Evolutionary conservation across 2,888 invertebrate species (phyloP), one percentile per base, ranked within the genome.

Genomic region (Seladonia tumulorum): DNA sequence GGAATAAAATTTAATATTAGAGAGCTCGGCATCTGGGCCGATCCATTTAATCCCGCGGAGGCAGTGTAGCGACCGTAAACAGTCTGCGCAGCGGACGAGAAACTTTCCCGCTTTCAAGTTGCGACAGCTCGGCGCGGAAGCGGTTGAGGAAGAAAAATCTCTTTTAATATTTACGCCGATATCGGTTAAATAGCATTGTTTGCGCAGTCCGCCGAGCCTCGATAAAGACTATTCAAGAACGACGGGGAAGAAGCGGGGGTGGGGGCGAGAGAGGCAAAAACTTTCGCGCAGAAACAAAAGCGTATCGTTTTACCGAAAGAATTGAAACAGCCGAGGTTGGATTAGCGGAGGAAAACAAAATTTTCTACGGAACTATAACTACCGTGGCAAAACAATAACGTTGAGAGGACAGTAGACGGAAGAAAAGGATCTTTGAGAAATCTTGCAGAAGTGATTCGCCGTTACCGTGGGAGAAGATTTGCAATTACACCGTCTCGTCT

Each of bases 1-100:
- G 35, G 74, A 70, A 85, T 85, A 77, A 82, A 87, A 85, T 87
- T 85, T 82, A 86, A 86, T 85, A 86, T 75, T 66, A 70, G 74
- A 71, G 76, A 71, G 60, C 47, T 70, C 73, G 14, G 81, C 72
- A 79, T 86, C 79, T 57, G 73, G 74, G 25, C 74, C 85, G 86
- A 85, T 85, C 78, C 86, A 75, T 76, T 84, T 85, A 85, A 87
- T 76, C 76, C 75, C 71, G 16, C 29, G 16, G 60, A 72, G 76
- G 60, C 72, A 82, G 75, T 47, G 75, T 76, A 75, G 66, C 66
- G 47, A n/a, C 66, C 76, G 76, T 76, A 76, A 76, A 73, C 57
- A 73, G 74, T 22, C 42, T 49, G 42, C 66, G 74, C 57, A n/a
- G n/a, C 12, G 22, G 57, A 66, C 49, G 49, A 42, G 53, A 39